These are phyloP conservation scores for Battus philenor DNA, from an alignment of 1,140 invertebrate genomes.

Conservation along the genomic window DNA sequence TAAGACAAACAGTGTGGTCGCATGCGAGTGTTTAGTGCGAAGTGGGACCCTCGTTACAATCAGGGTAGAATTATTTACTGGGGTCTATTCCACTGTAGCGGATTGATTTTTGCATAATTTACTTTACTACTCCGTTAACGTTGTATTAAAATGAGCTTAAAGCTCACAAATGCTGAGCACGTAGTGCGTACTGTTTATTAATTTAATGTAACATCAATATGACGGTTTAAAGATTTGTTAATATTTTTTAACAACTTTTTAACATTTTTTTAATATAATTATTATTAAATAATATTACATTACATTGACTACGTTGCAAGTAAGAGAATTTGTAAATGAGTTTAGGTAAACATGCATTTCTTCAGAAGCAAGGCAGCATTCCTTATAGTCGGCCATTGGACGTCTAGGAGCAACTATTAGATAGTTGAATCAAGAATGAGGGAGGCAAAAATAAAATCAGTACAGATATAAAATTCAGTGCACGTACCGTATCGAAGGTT, in stretches of 20 bases:
- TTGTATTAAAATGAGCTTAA: constrained; percentile 5
- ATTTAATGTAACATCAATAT: no score
- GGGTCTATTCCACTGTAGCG: constrained; percentile 38
- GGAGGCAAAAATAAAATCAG: constrained; percentile 70
- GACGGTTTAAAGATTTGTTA: no score
- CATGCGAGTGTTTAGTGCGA: constrained; percentile 44
- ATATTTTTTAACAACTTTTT: no score
- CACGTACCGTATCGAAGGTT: constrained; percentile 63
- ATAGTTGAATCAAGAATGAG: constrained; percentile 64
- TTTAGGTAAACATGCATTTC: no score
- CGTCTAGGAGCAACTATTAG: constrained; percentile 49
- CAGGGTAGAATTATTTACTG: constrained; percentile 60
- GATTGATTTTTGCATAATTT: constrained; percentile 65
- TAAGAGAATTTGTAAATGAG: no score
- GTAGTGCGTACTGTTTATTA: no score
- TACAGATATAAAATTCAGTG: constrained; percentile 66
- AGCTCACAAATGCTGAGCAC: no score
- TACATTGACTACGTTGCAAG: no score
- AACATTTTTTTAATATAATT: no score
- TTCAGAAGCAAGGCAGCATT: constrained; percentile 12
- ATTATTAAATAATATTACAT: no score
- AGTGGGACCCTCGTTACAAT: constrained; percentile 56
- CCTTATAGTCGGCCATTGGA: constrained; percentile 8
- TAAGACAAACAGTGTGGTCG: constrained; percentile 44
- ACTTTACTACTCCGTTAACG: constrained; percentile 22